Evolutionary conservation across 2,888 invertebrate genomes (phyloP).

Genomic region (Listrodromus nycthemerus): DNA sequence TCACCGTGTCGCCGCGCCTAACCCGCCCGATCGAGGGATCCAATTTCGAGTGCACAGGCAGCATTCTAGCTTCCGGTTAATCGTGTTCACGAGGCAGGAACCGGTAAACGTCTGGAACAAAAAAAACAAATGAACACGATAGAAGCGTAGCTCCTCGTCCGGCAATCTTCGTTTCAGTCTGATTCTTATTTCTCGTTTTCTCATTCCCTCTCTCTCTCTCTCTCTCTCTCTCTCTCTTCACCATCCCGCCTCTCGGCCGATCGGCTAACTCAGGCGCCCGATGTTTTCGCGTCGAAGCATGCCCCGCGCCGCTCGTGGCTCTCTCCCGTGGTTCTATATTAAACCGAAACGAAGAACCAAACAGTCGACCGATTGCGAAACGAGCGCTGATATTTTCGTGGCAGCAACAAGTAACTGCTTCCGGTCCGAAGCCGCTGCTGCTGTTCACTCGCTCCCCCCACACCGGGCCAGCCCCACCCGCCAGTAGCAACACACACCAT

Average conservation of each 20-base stretch:
- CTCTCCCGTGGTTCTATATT: slow-evolving; percentile 78
- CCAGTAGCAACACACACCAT: slow-evolving; percentile 31
- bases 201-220: neutral
- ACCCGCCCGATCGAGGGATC: too few relatives aligned
- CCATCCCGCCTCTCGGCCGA: slow-evolving; percentile 21
- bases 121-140: slow-evolving; percentile 21
- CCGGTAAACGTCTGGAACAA: too few relatives aligned
- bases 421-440: slow-evolving; percentile 77
- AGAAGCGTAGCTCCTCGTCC: too few relatives aligned
- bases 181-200: slow-evolving; percentile 22
- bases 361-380: slow-evolving; percentile 82
- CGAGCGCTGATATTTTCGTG: slow-evolving; percentile 82
- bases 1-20: too few relatives aligned
- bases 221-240: too few relatives aligned
- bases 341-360: slow-evolving; percentile 80
- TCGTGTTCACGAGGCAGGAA: too few relatives aligned
- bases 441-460: slow-evolving; percentile 34
- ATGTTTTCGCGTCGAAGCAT: slow-evolving; percentile 67
- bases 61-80: too few relatives aligned
- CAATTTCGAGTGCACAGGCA: too few relatives aligned
- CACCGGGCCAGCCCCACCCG: slow-evolving; percentile 49
- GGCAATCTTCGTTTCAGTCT: slow-evolving; percentile 26
- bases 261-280: slow-evolving; percentile 50
- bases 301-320: slow-evolving; percentile 39
- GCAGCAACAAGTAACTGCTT: slow-evolving; percentile 83